A percentile compares a stretch with the other conserved stretches of the same genome.
Conservation (phyloP, 2,113 vertebrate genomes). For the Brachyhypopomus gauderio region DNA sequence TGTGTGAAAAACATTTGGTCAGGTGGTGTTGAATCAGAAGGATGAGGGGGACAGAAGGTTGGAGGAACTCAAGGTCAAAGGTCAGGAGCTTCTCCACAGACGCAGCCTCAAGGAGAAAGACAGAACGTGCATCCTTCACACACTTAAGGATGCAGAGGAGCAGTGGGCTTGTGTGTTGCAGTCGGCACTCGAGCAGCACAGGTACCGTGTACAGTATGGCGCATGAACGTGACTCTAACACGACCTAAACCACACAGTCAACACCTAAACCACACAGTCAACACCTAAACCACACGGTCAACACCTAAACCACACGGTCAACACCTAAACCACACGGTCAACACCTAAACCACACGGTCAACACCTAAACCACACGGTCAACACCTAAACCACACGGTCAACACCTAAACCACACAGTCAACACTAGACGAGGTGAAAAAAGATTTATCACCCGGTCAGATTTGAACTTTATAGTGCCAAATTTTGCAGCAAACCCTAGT, state of each 20-base stretch:
- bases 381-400: not conserved
- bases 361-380: not conserved
- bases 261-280: not conserved
- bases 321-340: not conserved
- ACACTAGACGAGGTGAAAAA: no score
- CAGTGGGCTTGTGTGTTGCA: slow-evolving; percentile 29
- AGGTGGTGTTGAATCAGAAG: slow-evolving; percentile 31
- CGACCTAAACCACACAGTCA: not conserved
- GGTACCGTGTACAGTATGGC: slow-evolving; percentile 25
- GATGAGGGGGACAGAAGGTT: slow-evolving; percentile 35
- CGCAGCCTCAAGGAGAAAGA: not conserved
- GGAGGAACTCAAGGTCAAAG: slow-evolving; percentile 23
- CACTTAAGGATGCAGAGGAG: not conserved
- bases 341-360: not conserved
- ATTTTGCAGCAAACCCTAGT: no score
- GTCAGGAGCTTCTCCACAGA: slow-evolving; percentile 29
- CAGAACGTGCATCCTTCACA: not conserved
- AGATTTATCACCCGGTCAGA: no score
- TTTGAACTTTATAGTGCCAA: no score
- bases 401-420: not conserved
- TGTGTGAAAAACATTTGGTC: not conserved
- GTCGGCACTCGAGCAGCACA: slow-evolving; percentile 31
- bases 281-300: not conserved
- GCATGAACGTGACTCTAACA: not conserved
- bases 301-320: not conserved